Evolutionary conservation across 2,888 invertebrate species (phyloP).

Genomic region (Mechanitis messenoides): DNA sequence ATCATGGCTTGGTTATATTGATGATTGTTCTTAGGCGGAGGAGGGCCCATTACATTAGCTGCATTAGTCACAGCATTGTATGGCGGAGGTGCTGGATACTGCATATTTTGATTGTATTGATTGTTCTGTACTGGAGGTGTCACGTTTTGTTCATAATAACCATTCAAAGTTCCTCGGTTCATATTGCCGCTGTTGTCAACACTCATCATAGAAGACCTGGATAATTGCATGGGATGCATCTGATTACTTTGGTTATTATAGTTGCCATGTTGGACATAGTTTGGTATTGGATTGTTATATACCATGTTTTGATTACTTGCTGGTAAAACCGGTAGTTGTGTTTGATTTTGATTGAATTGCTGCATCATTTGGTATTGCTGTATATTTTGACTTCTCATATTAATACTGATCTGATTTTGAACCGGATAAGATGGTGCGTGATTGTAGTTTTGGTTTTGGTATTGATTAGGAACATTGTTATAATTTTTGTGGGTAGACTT

Average conservation of each 20-base stretch:
- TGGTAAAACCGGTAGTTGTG: slow-evolving; percentile 47
- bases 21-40: slow-evolving; percentile 69
- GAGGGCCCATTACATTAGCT: slow-evolving; percentile 67
- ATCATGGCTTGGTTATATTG: slow-evolving; percentile 70
- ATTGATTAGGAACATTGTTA: slow-evolving; percentile 56
- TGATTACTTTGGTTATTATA: slow-evolving; percentile 56
- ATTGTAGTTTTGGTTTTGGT: slow-evolving; percentile 57
- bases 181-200: slow-evolving; percentile 67
- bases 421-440: slow-evolving; percentile 54
- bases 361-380: slow-evolving; percentile 64
- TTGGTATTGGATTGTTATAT: slow-evolving; percentile 53
- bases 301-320: slow-evolving; percentile 49
- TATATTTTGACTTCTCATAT: slow-evolving; percentile 56
- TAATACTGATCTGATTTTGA: slow-evolving; percentile 52
- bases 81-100: slow-evolving; percentile 63
- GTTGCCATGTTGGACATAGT: slow-evolving; percentile 53
- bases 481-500: slow-evolving; percentile 55
- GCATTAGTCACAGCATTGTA: slow-evolving; percentile 64
- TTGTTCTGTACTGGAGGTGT: slow-evolving; percentile 48
- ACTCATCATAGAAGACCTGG: slow-evolving; percentile 68
- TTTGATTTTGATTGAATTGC: slow-evolving; percentile 57
- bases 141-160: slow-evolving; percentile 57
- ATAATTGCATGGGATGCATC: slow-evolving; percentile 65
- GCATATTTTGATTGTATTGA: slow-evolving; percentile 59
- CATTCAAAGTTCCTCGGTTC: slow-evolving; percentile 59